Conservation (phyloP, 2,113 vertebrate species). For the Campylorhamphus procurvoides region DNA sequence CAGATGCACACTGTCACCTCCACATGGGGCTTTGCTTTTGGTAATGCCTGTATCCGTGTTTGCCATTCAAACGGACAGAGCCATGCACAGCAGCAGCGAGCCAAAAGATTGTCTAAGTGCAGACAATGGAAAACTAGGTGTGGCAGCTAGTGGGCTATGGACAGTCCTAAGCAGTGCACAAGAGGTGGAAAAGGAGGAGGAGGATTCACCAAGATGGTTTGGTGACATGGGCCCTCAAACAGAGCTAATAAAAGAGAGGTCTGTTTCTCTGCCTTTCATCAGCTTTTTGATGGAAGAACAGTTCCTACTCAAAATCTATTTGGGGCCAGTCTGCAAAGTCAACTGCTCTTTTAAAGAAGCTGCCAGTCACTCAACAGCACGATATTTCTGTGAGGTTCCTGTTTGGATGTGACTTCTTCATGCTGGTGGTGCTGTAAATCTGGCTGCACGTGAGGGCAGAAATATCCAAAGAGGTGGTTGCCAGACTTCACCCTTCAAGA, state of each 20-base stretch:
- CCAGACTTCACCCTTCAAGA: neutral
- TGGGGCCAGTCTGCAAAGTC: neutral
- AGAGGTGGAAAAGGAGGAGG: neutral
- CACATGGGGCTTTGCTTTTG: neutral
- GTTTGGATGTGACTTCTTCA: neutral
- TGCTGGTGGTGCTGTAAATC: neutral
- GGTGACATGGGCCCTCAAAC: neutral
- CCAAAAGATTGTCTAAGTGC: neutral
- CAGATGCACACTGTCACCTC: neutral
- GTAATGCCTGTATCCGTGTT: neutral
- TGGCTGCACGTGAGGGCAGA: neutral
- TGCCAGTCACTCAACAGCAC: neutral
- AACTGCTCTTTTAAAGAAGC: neutral
- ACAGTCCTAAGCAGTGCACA: neutral
- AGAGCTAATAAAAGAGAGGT: neutral
- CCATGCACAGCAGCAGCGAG: neutral
- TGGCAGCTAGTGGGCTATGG: neutral
- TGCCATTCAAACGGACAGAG: neutral
- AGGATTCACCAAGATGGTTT: neutral
- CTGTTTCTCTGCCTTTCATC: neutral
- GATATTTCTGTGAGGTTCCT: neutral
- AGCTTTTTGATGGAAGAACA: neutral
- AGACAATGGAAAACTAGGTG: neutral
- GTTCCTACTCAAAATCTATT: neutral
- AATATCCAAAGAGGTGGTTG: neutral